Base-by-base conservation (phyloP, 35 echinoderm and acorn worm genomes). In the Nesometra sesokonis region DNA sequence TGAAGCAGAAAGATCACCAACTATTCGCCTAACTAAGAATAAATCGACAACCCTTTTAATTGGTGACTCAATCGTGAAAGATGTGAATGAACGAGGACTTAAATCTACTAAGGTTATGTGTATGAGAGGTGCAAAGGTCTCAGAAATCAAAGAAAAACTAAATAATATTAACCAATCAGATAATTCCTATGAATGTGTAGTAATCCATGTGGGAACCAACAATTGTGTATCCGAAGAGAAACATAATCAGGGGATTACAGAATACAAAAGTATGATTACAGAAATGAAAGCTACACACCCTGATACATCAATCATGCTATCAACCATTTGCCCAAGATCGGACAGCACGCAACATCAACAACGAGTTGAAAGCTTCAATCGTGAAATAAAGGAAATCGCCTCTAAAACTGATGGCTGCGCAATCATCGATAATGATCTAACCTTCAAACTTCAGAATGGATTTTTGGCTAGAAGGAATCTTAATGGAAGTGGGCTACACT, bases 141-240 rank as follows among this genome's bases (percentile, higher is more conserved):
- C 7, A 13, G 52, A 67, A 13, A 27, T 67, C 0, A 67, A 67
- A 19, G 52, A 67, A 17, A 67, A 67, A 27, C 21, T 67, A 19
- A 67, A 19, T 27, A 27, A 17, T 67, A 67, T 67, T 3, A 67
- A 67, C 23, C 4, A 43, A 15, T 43, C 38, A 43, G 52, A 67
- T 27, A 5, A 27, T 19, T 19, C 7, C 21, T 67, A 19, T 67
- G 52, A 67, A 67, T 35, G 31, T 0, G 36, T 89, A 17, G 79
- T 89, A 76, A 76, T 89, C 21, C 87, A 89, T 82, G 47, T 89
- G 33, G 87, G 87, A 19, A 89, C 80, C 13, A 89, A 89, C 37
- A 47, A 89, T 35, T 46, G 87, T 29, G 17, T 21, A 23, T 46
- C 38, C 11, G 23, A 33, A 34, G 33, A 19, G 9, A 32, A 82